A percentile compares a stretch with the other conserved stretches of the same genome.
Conservation (phyloP, 2,113 vertebrate genomes). For the Pterocles gutturalis region DNA sequence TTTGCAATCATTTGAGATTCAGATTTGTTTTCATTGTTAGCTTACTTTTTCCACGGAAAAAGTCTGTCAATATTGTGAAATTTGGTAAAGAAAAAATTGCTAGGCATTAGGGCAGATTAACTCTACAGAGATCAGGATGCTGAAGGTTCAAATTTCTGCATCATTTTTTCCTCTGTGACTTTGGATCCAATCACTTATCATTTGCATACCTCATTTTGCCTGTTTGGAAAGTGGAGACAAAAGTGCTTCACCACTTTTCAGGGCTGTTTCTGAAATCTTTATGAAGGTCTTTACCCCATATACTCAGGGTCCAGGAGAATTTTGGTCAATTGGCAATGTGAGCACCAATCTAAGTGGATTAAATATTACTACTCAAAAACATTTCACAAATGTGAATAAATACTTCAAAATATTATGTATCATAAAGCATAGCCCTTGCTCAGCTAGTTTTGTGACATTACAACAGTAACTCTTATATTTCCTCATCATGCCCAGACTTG, state of each 20-base stretch:
- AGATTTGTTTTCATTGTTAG: neutral
- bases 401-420: neutral
- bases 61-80: neutral
- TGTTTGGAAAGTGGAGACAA: neutral
- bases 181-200: neutral
- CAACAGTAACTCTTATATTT: neutral
- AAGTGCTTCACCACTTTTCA: neutral
- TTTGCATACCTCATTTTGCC: neutral
- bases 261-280: neutral
- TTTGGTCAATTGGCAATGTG: neutral
- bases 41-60: neutral
- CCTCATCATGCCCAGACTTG: neutral
- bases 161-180: neutral
- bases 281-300: neutral
- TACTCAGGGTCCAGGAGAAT: neutral
- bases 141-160: neutral
- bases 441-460: neutral
- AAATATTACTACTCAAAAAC: neutral
- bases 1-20: neutral
- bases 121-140: neutral
- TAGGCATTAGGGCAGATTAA: neutral
- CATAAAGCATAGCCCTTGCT: neutral
- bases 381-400: neutral
- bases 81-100: neutral
- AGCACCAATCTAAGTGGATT: neutral